Base-by-base conservation (phyloP, 2,888 invertebrate species). In the Coecobrya sp. region DNA sequence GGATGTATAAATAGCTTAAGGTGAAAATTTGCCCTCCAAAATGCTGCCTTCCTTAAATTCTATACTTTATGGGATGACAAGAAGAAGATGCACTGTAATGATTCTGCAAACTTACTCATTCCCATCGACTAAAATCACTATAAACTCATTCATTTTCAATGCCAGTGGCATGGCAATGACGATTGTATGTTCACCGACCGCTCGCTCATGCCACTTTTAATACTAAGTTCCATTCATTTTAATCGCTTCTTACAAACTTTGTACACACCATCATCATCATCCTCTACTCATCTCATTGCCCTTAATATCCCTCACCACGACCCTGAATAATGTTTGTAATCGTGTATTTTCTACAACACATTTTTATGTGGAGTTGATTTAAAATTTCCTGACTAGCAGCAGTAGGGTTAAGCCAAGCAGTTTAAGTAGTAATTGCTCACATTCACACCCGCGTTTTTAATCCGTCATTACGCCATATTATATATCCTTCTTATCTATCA, bases 11-110 rank as follows among this genome's bases (percentile, higher is more conserved):
- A 70, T 70, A 70, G 70, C 70, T 42, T 36, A 70, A 70, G 70
- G 70, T 70, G 19, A 70, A 36, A 42, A 70, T 70, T 70, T 36
- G 70, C 70, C 70, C 70, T 70, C 70, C 70, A 70, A 70, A 70
- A 70, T 30, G 16, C 4, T 30, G 30, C 68, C 68, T 36, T 70
- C 19, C 70, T 16, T 70, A 42, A 70, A 42, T 7, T 16, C 70
- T 42, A 11, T 70, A 68, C 30, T n/a, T 36, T 68, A 70, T 70
- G n/a, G 22, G 11, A 8, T 62, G 62, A 62, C 62, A 62, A n/a
- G 25, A 62, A 62, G 62, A 62, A 55, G 22, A n/a, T 59, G 62
- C 25, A 62, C 62, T 10, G 11, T 62, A 25, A 22, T 62, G 19
- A 59, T 59, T 19, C 59, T 59, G 7, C 2, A 36, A 36, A 36